Conservation (phyloP, 2,113 vertebrate genomes). For the Protomyctophum bolini region DNA sequence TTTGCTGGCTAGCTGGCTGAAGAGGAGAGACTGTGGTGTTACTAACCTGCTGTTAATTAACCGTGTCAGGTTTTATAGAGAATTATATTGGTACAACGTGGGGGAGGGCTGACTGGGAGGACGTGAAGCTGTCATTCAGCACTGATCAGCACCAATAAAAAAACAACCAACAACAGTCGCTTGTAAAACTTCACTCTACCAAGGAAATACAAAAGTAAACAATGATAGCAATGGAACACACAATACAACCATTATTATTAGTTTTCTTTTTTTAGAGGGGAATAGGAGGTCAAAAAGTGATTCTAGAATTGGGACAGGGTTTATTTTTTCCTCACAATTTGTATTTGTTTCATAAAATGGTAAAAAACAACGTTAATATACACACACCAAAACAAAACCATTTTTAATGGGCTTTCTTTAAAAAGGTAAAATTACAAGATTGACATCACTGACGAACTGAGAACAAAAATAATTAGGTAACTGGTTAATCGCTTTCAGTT, state of each 20-base stretch:
- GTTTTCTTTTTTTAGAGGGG: neutral
- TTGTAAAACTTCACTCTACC: slow-evolving; percentile 51
- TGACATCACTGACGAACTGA: slow-evolving; percentile 39
- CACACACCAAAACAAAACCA: slow-evolving; percentile 71
- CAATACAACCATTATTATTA: slow-evolving; percentile 32
- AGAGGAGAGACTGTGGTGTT: too few species aligned
- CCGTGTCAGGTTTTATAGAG: slow-evolving; percentile 83
- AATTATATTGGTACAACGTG: slow-evolving; percentile 96
- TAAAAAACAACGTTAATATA: slow-evolving; percentile 71
- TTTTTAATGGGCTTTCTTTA: slow-evolving; percentile 51
- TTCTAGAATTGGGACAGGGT: slow-evolving; percentile 57
- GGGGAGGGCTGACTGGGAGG: slow-evolving; percentile 82
- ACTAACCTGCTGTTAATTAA: too few species aligned
- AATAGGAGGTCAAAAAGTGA: slow-evolving; percentile 22
- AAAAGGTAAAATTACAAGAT: slow-evolving; percentile 75
- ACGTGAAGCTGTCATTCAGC: slow-evolving; percentile 60
- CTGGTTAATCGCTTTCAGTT: slow-evolving; percentile 83
- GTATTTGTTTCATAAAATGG: slow-evolving; percentile 44
- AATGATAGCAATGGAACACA: slow-evolving; percentile 27
- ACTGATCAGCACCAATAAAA: slow-evolving; percentile 56
- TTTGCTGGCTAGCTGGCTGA: too few species aligned
- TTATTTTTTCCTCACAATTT: slow-evolving; percentile 24
- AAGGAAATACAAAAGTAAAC: slow-evolving; percentile 56
- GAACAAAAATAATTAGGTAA: slow-evolving; percentile 43
- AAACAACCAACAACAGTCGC: slow-evolving; percentile 51